phyloP scores from a whole-genome alignment of 2,113 vertebrate species.

The Pachypanchax playfairii region DNA sequence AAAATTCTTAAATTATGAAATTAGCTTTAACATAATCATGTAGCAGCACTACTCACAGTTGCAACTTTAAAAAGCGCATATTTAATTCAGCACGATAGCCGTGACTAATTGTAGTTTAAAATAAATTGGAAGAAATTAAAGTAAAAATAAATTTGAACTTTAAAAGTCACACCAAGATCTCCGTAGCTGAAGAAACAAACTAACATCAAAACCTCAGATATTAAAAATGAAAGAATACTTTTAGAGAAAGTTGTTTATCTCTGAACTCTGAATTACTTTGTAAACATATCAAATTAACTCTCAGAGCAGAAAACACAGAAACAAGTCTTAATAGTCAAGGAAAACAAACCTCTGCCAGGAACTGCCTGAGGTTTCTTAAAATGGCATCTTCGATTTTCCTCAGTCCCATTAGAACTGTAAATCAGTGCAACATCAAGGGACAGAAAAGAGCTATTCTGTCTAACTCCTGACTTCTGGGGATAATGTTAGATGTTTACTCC shows the following conservation, averaged over 20 bases:
- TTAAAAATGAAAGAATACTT: not conserved
- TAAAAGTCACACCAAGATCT: not conserved
- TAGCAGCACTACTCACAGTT: too few relatives aligned
- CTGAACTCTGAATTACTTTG: not conserved
- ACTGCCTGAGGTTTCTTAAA: constrained; percentile 33
- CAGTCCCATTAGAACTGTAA: constrained; percentile 37
- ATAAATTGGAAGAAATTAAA: too few relatives aligned
- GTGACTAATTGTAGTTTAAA: too few relatives aligned
- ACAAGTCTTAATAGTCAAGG: not conserved
- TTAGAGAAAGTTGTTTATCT: too few relatives aligned
- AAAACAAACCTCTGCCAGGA: constrained; percentile 17
- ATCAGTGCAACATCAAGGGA: constrained; percentile 30
- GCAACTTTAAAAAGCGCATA: too few relatives aligned
- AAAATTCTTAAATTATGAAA: too few relatives aligned
- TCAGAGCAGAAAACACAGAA: not conserved
- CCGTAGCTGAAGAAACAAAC: not conserved
- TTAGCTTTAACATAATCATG: too few relatives aligned
- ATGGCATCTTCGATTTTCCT: constrained; percentile 34
- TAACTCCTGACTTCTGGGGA: constrained; percentile 44
- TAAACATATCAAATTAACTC: not conserved
- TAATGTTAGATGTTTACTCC: constrained; percentile 35
- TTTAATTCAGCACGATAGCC: too few relatives aligned
- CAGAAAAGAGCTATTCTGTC: constrained; percentile 38
- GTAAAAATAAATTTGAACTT: not conserved
- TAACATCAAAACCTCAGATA: not conserved